A percentile compares a stretch with the other conserved stretches of the same genome.
Evolutionary conservation across 2,797 vertebrate species (phyloP).

Genomic region (Microtus obscurus): DNA sequence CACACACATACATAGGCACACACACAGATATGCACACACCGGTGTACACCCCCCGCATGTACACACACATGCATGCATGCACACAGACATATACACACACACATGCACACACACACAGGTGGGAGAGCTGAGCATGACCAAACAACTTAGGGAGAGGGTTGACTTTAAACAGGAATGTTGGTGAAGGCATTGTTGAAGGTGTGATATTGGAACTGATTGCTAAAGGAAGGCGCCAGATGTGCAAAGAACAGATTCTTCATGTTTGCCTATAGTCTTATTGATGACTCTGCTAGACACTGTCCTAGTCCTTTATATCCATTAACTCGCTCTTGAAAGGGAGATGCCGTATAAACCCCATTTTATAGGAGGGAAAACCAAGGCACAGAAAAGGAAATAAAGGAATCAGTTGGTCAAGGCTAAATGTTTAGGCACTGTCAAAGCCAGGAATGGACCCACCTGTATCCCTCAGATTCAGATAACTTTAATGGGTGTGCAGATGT

Average conservation of each 20-base stretch:
- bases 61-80: not conserved
- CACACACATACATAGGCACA: not conserved
- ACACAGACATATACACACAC: not conserved
- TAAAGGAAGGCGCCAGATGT: not conserved
- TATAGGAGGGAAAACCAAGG: not conserved
- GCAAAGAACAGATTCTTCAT: not conserved
- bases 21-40: not conserved
- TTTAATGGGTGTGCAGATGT: not conserved
- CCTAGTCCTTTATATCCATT: not conserved
- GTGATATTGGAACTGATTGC: not conserved
- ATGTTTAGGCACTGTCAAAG: not conserved
- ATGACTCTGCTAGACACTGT: not conserved
- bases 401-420: not conserved
- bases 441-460: not conserved
- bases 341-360: not conserved
- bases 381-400: not conserved
- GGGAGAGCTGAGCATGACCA: not conserved
- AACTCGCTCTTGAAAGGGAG: not conserved
- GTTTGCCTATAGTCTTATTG: not conserved
- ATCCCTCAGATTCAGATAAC: not conserved
- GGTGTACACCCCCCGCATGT: not conserved
- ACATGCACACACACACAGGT: not conserved
- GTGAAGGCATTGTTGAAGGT: not conserved
- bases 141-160: not conserved
- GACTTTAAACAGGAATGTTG: not conserved